phyloP scores from a whole-genome alignment of 2,113 vertebrate species.

The Alaudala cheleensis region DNA sequence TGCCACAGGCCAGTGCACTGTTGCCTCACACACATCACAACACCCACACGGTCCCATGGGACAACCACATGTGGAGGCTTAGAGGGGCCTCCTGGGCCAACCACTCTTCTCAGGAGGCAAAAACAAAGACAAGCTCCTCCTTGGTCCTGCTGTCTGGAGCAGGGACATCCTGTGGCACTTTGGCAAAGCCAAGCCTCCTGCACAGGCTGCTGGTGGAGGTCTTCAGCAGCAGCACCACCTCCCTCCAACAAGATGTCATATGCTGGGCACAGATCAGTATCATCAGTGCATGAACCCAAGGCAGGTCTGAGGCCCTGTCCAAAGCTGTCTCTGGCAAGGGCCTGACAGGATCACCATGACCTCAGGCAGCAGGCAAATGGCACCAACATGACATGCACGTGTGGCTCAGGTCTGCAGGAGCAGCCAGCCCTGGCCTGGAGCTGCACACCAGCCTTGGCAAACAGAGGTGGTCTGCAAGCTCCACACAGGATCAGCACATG shows the following conservation, averaged over 20 bases:
- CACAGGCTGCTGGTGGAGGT: neutral
- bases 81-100: neutral
- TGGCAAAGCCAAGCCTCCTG: neutral
- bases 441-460: neutral
- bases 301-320: neutral
- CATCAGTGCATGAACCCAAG: neutral
- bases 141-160: neutral
- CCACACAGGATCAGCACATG: neutral
- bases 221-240: neutral
- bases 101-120: neutral
- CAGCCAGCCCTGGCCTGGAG: neutral
- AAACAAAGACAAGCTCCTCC: neutral
- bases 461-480: neutral
- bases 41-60: accelerated
- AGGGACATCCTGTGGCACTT: neutral
- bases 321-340: neutral
- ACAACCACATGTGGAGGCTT: neutral
- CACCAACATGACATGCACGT: neutral
- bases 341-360: neutral
- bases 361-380: neutral
- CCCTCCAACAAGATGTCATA: neutral
- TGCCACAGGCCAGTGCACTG: neutral
- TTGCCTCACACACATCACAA: neutral
- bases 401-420: neutral
- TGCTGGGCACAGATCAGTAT: neutral